Evolutionary conservation across 2,888 invertebrate genomes (phyloP).

Genomic region (Deroplatys truncata): DNA sequence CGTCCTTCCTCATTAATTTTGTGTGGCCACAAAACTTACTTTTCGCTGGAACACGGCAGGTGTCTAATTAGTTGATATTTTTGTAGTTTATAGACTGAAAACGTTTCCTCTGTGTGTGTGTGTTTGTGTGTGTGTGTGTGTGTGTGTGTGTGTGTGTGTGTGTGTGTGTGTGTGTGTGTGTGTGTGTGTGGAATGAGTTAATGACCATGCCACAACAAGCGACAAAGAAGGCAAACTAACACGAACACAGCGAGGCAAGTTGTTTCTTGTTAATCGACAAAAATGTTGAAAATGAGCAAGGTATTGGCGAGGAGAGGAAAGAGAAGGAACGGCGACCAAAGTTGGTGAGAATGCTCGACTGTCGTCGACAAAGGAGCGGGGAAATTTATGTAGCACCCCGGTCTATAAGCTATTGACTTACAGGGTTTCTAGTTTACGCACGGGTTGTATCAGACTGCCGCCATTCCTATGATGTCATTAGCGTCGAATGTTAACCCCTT

Average conservation of each 20-base stretch:
- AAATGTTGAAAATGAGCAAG: slow-evolving; percentile 9
- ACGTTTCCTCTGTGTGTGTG: neutral
- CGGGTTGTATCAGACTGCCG: slow-evolving; percentile 3
- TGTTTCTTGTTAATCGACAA: neutral
- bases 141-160: neutral
- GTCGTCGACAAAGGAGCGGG: neutral
- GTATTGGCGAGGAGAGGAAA: neutral
- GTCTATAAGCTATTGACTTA: slow-evolving; percentile 14
- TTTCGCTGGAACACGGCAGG: neutral
- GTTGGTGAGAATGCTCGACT: slow-evolving; percentile 8
- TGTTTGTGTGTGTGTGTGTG: neutral
- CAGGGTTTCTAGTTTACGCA: slow-evolving; percentile 10
- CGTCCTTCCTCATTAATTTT: neutral
- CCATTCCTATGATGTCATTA: slow-evolving; percentile 16
- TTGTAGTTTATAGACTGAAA: neutral
- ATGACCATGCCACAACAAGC: slow-evolving; percentile 7
- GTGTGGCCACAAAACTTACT: neutral
- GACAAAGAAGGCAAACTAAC: neutral
- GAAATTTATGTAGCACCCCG: slow-evolving; percentile 12
- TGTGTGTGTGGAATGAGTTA: neutral
- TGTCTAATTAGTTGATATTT: slow-evolving; percentile 14
- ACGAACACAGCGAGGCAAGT: neutral
- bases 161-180: neutral
- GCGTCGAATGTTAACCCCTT: neutral
- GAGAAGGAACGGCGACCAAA: neutral